Conservation (phyloP, 30 jellyfish, hydroid and myxozoan genomes). For the Clytia hemisphaerica region DNA sequence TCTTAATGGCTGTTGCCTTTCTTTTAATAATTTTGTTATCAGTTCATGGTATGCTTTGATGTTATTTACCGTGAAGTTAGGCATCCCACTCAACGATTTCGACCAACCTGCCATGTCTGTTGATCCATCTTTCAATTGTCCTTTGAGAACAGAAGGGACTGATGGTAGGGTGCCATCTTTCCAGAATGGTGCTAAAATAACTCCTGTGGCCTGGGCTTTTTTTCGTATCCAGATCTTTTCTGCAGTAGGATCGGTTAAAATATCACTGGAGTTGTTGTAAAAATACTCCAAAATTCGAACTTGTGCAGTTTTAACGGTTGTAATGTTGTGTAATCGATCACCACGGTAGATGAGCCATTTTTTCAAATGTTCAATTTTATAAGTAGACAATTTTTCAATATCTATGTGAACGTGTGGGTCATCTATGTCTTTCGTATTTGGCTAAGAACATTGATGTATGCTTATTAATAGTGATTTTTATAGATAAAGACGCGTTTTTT, state of each 20-base stretch:
- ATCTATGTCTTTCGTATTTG: too few species aligned
- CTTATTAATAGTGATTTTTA: too few species aligned
- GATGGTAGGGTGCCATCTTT: slow-evolving; percentile 11
- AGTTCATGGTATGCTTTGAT: not conserved
- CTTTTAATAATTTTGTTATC: not conserved
- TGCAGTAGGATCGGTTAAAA: slow-evolving; percentile 7
- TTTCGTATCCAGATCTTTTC: slow-evolving; percentile 9
- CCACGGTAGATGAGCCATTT: slow-evolving; percentile 11
- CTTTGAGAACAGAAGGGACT: not conserved
- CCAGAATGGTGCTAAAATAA: slow-evolving; percentile 4
- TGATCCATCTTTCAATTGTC: not conserved
- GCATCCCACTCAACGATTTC: slow-evolving; percentile 13
- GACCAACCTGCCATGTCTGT: slow-evolving; percentile 17
- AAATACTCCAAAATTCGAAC: slow-evolving; percentile 1
- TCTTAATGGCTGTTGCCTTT: slow-evolving; percentile 5
- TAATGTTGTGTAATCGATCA: not conserved
- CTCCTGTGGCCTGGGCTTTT: slow-evolving; percentile 5
- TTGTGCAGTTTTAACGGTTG: slow-evolving; percentile 1
- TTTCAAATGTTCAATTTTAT: slow-evolving; percentile 8
- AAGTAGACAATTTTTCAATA: too few species aligned
- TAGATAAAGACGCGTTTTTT: too few species aligned
- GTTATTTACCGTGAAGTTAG: slow-evolving; percentile 5
- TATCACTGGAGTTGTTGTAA: not conserved
- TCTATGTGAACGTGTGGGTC: too few species aligned
- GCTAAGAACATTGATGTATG: too few species aligned